Evolutionary conservation across 2,113 vertebrate genomes (phyloP).

Genomic region (Oryzias celebensis): DNA sequence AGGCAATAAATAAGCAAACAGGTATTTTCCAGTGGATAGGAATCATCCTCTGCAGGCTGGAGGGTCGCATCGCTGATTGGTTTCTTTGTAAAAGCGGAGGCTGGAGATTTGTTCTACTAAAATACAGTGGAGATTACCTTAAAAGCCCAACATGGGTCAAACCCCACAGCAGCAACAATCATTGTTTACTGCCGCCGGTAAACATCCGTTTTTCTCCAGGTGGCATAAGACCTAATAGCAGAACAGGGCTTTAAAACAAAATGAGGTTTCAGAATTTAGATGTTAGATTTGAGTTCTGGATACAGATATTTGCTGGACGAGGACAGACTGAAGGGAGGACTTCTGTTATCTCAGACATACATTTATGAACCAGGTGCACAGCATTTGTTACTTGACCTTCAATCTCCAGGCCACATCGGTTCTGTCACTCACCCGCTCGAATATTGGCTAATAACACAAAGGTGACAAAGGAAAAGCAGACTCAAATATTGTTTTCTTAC

Average conservation of each 20-base stretch:
- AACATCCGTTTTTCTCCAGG: too few species aligned
- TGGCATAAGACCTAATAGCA: too few species aligned
- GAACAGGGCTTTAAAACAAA: too few species aligned
- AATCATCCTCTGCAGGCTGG: constrained; percentile 15
- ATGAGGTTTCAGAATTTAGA: too few species aligned
- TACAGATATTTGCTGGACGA: not conserved
- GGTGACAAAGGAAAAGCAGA: constrained; percentile 22
- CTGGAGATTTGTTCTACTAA: constrained; percentile 13
- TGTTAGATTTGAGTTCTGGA: too few species aligned
- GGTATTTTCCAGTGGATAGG: constrained; percentile 42
- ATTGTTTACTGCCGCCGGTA: not conserved
- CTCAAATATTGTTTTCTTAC: constrained; percentile 30
- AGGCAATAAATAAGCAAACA: constrained; percentile 42
- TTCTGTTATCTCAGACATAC: not conserved
- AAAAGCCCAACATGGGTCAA: constrained; percentile 2
- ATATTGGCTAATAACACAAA: constrained; percentile 33
- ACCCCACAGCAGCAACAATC: not conserved
- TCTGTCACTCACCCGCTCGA: constrained; percentile 5
- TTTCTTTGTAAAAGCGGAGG: constrained; percentile 1
- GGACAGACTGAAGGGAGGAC: not conserved
- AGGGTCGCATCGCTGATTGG: constrained; percentile 23
- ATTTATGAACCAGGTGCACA: constrained; percentile 23
- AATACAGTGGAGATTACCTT: constrained; percentile 12
- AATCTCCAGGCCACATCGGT: constrained; percentile 34
- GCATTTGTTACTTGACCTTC: constrained; percentile 27